A percentile compares a stretch with the other conserved stretches of the same genome.
phyloP scores from a whole-genome alignment of 2,113 vertebrate genomes.

The Gobio gobio region DNA sequence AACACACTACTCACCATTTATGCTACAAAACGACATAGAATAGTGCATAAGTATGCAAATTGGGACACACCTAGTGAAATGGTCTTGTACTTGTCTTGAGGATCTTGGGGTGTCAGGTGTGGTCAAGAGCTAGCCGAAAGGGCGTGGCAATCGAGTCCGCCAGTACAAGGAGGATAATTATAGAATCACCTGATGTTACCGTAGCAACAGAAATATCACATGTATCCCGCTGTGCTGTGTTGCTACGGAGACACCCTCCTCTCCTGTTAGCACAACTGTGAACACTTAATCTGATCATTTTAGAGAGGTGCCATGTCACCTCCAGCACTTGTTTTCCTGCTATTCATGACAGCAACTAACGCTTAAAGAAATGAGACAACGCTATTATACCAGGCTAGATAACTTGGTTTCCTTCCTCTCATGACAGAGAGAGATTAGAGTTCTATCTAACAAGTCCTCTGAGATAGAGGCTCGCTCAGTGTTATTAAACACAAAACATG shows the following conservation, averaged over 20 bases:
- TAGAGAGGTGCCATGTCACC: neutral
- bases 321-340: neutral
- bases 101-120: slow-evolving; percentile 14
- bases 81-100: too few species aligned
- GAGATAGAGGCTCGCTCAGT: neutral
- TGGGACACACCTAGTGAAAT: too few species aligned
- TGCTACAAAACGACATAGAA: too few species aligned
- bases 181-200: slow-evolving; percentile 69
- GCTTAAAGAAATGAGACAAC: slow-evolving; percentile 24
- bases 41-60: too few species aligned
- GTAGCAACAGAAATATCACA: slow-evolving; percentile 64
- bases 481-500: neutral
- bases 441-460: neutral
- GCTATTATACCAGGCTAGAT: neutral
- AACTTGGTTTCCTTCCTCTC: slow-evolving; percentile 2
- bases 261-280: slow-evolving; percentile 32
- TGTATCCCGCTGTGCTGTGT: neutral
- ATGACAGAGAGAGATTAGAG: slow-evolving; percentile 22
- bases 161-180: slow-evolving; percentile 13
- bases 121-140: neutral
- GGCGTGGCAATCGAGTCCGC: slow-evolving; percentile 1
- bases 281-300: slow-evolving; percentile 40
- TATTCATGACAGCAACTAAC: slow-evolving; percentile 13
- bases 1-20: too few species aligned
- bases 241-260: slow-evolving; percentile 34